Evolutionary conservation across 2,113 vertebrate genomes (phyloP), one percentile per base, ranked within the genome.

Genomic region (Hyperoodon ampullatus): DNA sequence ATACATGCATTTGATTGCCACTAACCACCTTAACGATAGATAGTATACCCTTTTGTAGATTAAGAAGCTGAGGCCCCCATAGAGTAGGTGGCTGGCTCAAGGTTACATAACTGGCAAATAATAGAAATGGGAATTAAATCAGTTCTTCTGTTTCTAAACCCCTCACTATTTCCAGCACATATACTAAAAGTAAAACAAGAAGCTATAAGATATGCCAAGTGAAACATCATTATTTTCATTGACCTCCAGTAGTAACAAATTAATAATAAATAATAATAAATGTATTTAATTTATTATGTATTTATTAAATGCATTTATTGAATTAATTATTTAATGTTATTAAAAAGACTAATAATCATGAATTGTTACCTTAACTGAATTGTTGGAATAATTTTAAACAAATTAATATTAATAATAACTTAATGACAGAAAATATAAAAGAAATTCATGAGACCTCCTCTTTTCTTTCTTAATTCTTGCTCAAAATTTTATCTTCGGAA

Each of bases 351-450:
- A 85, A 58, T 39, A 30, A 35, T 60, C n/a, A 30, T 71, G 55
- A 16, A 75, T 58, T 58, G 2, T 13, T 75, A 70, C 47, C 42
- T 68, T 95, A 60, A 78, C 61, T 63, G n/a, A 75, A 42, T 85
- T 50, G 61, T 78, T n/a, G 26, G 3, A 77, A 60, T 68, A 74
- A 58, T 24, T 71, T 78, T 60, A 35, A 61, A 87, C 39, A 70
- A 82, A 78, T 78, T 83, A 74, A 63, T 19, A 50, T 50, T 21
- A 91, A 70, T 39, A 72, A 93, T 50, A 78, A 53, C 13, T n/a
- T 61, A 72, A 24, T 42, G 93, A 50, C 50, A 55, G 66, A 91
- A 93, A 88, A 68, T 90, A 71, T n/a, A 55, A 91, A 88, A 63
- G 24, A 96, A 93, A 94, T 47, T 47, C 70, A 70, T 53, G 74